Percentiles rank a stretch among this genome's conserved stretches.
These are phyloP conservation scores for Menidia menidia DNA, from an alignment of 2,797 vertebrate species.

Conservation along the genomic window DNA sequence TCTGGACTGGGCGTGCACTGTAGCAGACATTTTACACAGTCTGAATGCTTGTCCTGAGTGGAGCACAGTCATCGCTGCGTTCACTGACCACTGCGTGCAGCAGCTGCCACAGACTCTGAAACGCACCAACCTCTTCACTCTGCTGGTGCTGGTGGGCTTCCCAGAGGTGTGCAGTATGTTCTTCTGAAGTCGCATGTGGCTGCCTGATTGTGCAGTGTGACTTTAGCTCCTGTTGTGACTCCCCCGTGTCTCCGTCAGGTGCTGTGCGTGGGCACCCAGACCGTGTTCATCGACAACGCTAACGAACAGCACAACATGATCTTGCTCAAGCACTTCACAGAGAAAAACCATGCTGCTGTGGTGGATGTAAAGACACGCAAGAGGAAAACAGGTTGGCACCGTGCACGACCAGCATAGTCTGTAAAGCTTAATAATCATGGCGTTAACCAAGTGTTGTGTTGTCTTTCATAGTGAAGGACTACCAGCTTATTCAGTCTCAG, in stretches of 20 bases:
- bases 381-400: constrained; percentile 90
- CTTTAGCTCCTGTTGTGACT: constrained; percentile 8
- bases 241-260: constrained; percentile 80
- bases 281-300: constrained; percentile 95
- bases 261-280: constrained; percentile 95
- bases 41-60: constrained; percentile 90
- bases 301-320: constrained; percentile 95
- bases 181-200: neutral
- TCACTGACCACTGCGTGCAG: constrained; percentile 93
- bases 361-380: constrained; percentile 96
- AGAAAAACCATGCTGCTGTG: constrained; percentile 95
- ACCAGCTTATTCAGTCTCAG: constrained; percentile 90
- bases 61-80: constrained; percentile 88
- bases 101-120: constrained; percentile 92
- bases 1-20: constrained; percentile 96
- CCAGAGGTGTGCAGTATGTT: constrained; percentile 86
- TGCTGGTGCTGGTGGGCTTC: constrained; percentile 95
- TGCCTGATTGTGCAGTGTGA: neutral
- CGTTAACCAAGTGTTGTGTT: constrained; percentile 1
- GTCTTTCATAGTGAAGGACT: constrained; percentile 90
- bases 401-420: neutral
- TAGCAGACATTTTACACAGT: constrained; percentile 92
- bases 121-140: constrained; percentile 96
- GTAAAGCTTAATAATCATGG: neutral
- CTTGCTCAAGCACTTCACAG: constrained; percentile 96